Conservation (phyloP, 2,113 vertebrate genomes). For the Mesembrinibis cayennensis region DNA sequence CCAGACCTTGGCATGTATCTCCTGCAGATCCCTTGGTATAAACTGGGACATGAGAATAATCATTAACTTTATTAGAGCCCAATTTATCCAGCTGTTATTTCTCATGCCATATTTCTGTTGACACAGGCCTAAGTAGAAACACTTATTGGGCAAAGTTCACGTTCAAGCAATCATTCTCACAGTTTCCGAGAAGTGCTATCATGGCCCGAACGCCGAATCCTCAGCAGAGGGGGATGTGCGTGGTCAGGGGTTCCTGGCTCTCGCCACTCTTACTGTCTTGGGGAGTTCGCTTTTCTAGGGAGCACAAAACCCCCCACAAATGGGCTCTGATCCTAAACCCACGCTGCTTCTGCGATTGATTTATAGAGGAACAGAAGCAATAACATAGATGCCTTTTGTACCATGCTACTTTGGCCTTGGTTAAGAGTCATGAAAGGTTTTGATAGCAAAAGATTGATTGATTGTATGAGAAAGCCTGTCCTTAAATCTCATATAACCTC, state of each 20-base stretch:
- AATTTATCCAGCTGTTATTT: conserved; percentile 47
- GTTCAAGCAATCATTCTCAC: background rate
- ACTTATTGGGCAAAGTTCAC: conserved; percentile 24
- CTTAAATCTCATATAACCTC: background rate
- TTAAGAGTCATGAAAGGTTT: background rate
- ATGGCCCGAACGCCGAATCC: background rate
- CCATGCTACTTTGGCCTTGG: background rate
- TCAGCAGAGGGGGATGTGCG: background rate
- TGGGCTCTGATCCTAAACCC: background rate
- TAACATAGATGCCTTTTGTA: background rate
- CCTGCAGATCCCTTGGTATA: background rate
- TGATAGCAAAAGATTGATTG: background rate
- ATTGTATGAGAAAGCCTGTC: background rate
- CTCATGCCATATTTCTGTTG: conserved; percentile 35
- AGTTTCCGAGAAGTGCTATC: background rate
- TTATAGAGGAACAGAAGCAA: background rate
- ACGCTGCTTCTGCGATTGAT: background rate
- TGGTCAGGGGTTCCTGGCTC: background rate
- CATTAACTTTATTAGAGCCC: conserved; percentile 49
- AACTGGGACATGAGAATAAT: conserved; percentile 12
- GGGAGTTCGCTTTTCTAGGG: background rate
- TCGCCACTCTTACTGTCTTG: background rate
- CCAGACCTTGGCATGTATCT: background rate
- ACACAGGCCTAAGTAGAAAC: conserved; percentile 26
- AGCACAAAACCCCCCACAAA: background rate